A percentile compares a stretch with the other conserved stretches of the same genome.
Evolutionary conservation across 2,888 invertebrate species (phyloP).

Genomic region (Drosophila merina): DNA sequence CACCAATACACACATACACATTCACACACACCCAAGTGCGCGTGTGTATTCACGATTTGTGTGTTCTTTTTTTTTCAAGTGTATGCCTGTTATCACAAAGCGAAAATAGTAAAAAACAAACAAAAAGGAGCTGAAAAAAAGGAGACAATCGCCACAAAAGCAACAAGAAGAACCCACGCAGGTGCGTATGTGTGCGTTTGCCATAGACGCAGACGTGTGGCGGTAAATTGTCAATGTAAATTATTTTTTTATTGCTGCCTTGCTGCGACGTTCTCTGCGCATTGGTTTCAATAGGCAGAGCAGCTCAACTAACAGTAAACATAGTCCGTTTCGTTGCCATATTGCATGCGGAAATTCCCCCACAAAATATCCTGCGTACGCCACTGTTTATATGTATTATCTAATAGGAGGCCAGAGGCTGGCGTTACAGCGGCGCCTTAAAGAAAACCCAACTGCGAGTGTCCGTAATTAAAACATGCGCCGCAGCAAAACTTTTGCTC

Average conservation of each 20-base stretch:
- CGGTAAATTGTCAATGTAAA: constrained; percentile 84
- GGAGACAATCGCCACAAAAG: not conserved
- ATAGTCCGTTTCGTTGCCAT: not conserved
- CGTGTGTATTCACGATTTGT: constrained; percentile 42
- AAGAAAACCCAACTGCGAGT: constrained; percentile 71
- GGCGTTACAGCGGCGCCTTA: constrained; percentile 67
- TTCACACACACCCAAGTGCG: constrained; percentile 53
- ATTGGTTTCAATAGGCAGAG: constrained; percentile 6
- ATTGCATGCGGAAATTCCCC: not conserved
- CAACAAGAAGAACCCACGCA: constrained; percentile 21
- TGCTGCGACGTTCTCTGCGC: constrained; percentile 43
- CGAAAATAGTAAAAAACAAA: not conserved
- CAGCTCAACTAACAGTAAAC: not conserved
- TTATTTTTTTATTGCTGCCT: constrained; percentile 47
- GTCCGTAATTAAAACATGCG: constrained; percentile 85
- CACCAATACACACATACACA: constrained; percentile 57
- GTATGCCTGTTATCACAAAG: constrained; percentile 30
- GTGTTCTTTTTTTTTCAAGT: not conserved
- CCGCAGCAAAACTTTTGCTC: constrained; percentile 81
- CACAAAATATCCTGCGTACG: not conserved
- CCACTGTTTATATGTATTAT: constrained; percentile 12
- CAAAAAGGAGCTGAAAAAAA: constrained; percentile 18
- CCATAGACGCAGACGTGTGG: constrained; percentile 90
- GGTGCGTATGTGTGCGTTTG: constrained; percentile 21
- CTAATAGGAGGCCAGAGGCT: constrained; percentile 10